Evolutionary conservation across 1,140 invertebrate genomes (phyloP), one percentile per base, ranked within the genome.

Genomic region (Nymphalis io): DNA sequence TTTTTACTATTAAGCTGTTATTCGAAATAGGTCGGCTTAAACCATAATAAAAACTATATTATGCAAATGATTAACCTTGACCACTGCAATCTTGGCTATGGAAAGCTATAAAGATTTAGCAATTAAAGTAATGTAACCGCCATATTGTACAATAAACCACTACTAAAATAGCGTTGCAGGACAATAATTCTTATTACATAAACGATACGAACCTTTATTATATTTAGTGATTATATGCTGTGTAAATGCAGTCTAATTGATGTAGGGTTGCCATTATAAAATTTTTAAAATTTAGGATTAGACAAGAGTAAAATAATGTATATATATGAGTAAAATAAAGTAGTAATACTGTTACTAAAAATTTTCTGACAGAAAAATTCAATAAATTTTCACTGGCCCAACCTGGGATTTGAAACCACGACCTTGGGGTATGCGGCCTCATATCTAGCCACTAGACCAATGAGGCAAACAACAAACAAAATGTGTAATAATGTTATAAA

Each of bases 201-300:
- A 27, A 21, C 23, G 51, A 15, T 55, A 55, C 15, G 51, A 15
- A 27, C 13, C 21, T 15, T 55, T 27, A 6, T 55, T 27, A 27
- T 55, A 55, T 20, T 8, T 55, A n/a, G 16, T 3, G 20, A 44
- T 55, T 55, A 23, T 55, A 15, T 27, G 12, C 20, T 23, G 12
- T 15, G 51, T 27, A 55, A 27, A 55, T 55, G 51, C 20, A 55
- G 51, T 55, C 51, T 55, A 55, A 55, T 55, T 33, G 51, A 33
- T 27, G 51, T 55, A 27, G 51, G 20, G 51, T 27, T 55, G 51
- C 20, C 51, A 55, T 55, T 27, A 5, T 13, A 11, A 27, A 55
- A 55, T 15, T 27, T 5, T n/a, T 13, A 21, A n/a, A n/a, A n/a
- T n/a, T 27, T n/a, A 23, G 23, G 51, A 27, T 13, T 44, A 44